Base-by-base conservation (phyloP, 2,113 vertebrate species). In the Tenrec ecaudatus region DNA sequence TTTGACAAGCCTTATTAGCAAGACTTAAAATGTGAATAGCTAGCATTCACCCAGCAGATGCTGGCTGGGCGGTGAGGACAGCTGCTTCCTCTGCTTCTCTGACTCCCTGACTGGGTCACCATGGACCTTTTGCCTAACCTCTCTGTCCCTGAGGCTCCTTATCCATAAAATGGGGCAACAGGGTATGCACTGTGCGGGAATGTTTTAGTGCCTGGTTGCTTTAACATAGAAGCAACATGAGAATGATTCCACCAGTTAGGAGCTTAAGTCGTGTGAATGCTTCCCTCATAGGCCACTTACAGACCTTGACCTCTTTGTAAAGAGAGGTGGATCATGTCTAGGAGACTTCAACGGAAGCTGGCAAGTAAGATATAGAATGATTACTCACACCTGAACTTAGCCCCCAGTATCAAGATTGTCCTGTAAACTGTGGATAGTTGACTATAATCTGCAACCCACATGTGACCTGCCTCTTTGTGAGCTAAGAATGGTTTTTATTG, bases 1-100 rank as follows among this genome's bases (percentile, higher is more conserved):
- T 31, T 60, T 27, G 79, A 90, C 40, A 38, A 53, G 80, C 31
- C 31, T 93, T 86, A 77, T 88, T 92, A 94, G 66, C 66, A 92
- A 88, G 58, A 89, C 31, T 77, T 29, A 68, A 85, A 83, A 29
- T 25, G 20, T 4, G 88, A 62, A 84, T 36, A n/a, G 66, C 66
- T 15, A 17, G 29, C 23, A 60, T 92, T 86, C n/a, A 62, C 77
- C 86, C 77, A 33, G 62, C 16, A n/a, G 2, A 9, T 23, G 17
- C 11, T 0, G 0, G 47, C 22, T 6, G 16, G 23, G 73, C 19
- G 1, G 27, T 66, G 23, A 77, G 57, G 66, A 76, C 25, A 9
- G 23, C 0, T 25, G 12, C 3, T 15, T 4, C 6, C 16, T 8
- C n/a, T n/a, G 22, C 25, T 19, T 71, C 31, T 62, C 62, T 89